Evolutionary conservation across 2,113 vertebrate species (phyloP), one percentile per base, ranked within the genome.

Genomic region (Casuarius casuarius): DNA sequence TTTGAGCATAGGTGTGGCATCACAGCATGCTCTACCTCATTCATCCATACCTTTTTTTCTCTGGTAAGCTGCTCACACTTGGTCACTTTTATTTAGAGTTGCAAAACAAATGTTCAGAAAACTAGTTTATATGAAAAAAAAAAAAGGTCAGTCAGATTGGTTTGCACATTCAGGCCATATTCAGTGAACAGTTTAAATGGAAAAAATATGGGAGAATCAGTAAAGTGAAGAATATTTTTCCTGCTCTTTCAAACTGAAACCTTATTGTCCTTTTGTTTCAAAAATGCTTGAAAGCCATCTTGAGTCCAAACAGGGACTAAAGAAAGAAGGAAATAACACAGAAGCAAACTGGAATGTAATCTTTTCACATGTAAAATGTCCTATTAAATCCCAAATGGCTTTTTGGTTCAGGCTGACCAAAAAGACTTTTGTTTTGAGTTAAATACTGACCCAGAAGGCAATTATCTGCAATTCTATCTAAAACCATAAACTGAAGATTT

Each of bases 131-230:
- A 7, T 35, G n/a, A 19, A 2, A 84, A 92, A 89, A 80, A 87
- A 71, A 82, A 92, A 85, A 90, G 82, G 79, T 92, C 91, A 90
- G 12, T 88, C 72, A 74, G 72, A 38, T 3, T 54, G 63, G 40
- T 74, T 68, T 96, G 75, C 61, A 92, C 87, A 95, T 92, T 95
- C 82, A 92, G 74, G 84, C 89, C 84, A 91, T 79, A 72, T 44
- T 84, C 66, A 92, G 52, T 49, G 77, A 91, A 1, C 25, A 92
- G 46, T 83, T 94, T 71, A 88, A 95, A 93, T 74, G 75, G 82
- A 92, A 96, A 95, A 96, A 90, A 63, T 58, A 72, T 3, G 38
- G 35, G 48, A 70, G 54, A 94, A 71, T 38, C 16, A 54, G 82
- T 90, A 84, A 93, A 95, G 90, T 28, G 29, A 79, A 20, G 29